Conservation (phyloP, 2,797 vertebrate genomes). For the Pantherophis alleghaniensis region DNA sequence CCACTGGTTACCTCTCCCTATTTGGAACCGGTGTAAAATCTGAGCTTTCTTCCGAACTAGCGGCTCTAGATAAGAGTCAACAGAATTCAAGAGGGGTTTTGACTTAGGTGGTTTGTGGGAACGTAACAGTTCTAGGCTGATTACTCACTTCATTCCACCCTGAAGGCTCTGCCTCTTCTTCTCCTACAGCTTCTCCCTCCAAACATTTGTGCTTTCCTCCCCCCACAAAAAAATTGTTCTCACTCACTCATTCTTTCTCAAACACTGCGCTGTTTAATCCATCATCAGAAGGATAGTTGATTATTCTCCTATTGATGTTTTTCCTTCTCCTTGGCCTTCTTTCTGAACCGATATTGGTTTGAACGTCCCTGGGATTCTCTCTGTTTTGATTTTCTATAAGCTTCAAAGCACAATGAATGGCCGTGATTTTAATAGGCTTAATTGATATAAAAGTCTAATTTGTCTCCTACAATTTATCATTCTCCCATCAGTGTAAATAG, state of each 20-base stretch:
- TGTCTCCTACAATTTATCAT: conserved; percentile 51
- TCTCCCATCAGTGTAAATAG: conserved; percentile 43
- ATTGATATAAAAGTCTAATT: conserved; percentile 57
- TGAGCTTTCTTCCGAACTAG: not conserved
- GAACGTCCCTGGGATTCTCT: conserved; percentile 31
- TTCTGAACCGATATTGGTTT: conserved; percentile 39
- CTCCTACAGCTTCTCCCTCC: not conserved
- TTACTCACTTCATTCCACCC: not conserved
- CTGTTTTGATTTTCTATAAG: conserved; percentile 28
- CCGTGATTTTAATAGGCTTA: conserved; percentile 56
- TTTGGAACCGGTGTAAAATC: not conserved
- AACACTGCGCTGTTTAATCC: not conserved
- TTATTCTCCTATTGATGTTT: conserved; percentile 20
- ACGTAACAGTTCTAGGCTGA: not conserved
- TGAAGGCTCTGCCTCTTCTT: not conserved
- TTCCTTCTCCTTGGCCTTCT: conserved; percentile 21
- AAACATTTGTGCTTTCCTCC: not conserved
- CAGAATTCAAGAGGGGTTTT: not conserved
- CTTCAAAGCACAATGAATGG: conserved; percentile 42
- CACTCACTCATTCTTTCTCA: not conserved
- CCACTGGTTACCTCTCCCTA: not conserved
- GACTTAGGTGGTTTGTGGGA: not conserved
- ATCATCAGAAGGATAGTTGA: conserved; percentile 17
- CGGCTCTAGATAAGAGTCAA: not conserved
- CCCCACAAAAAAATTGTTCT: not conserved